Evolutionary conservation across 2,113 vertebrate genomes (phyloP).

Genomic region (Diphyllodes magnificus): DNA sequence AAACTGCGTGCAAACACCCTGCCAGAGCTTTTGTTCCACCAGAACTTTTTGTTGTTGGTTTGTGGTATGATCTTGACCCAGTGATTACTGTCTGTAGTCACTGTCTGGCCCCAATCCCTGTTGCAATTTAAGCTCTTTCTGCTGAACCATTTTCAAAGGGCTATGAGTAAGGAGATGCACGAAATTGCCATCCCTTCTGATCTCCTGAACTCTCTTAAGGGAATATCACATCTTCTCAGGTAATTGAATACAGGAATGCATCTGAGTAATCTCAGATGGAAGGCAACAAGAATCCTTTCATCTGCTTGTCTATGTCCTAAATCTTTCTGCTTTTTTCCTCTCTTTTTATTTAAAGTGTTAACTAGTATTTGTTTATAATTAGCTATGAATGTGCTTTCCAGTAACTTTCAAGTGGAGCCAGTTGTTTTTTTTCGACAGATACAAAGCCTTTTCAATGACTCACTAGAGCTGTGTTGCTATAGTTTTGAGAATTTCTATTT

Average conservation of each 20-base stretch:
- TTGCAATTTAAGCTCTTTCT: slow-evolving; percentile 67
- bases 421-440: slow-evolving; percentile 8
- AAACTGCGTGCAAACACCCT: neutral
- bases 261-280: slow-evolving; percentile 74
- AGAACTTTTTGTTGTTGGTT: slow-evolving; percentile 12
- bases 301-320: slow-evolving; percentile 69
- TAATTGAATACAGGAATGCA: slow-evolving; percentile 81
- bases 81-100: slow-evolving; percentile 29
- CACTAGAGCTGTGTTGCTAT: neutral
- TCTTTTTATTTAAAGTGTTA: slow-evolving; percentile 68
- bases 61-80: slow-evolving; percentile 34
- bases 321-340: slow-evolving; percentile 46
- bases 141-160: slow-evolving; percentile 61
- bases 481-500: slow-evolving; percentile 33
- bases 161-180: slow-evolving; percentile 59
- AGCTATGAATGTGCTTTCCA: slow-evolving; percentile 56
- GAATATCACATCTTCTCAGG: slow-evolving; percentile 77
- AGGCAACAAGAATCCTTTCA: slow-evolving; percentile 64
- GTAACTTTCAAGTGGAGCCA: slow-evolving; percentile 60
- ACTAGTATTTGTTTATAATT: slow-evolving; percentile 75
- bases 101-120: slow-evolving; percentile 44
- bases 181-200: slow-evolving; percentile 61
- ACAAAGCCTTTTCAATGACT: slow-evolving; percentile 35
- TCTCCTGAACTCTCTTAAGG: slow-evolving; percentile 67
- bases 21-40: neutral